A percentile compares a stretch with the other conserved stretches of the same genome.
Evolutionary conservation across 2,113 vertebrate species (phyloP).

Genomic region (Junco hyemalis): DNA sequence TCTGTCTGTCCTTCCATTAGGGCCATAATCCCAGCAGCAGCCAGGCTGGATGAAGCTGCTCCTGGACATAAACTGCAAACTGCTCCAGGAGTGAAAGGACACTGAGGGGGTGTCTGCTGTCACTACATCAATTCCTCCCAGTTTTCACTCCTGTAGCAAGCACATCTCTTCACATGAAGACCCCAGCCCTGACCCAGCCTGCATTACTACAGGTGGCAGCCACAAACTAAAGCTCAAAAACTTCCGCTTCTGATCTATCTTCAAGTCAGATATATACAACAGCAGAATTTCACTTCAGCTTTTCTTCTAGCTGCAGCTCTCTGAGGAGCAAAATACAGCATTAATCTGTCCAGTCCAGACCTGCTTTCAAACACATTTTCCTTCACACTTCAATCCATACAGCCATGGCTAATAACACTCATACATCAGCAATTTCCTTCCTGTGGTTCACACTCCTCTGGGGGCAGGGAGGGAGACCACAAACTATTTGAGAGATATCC

Average conservation of each 20-base stretch:
- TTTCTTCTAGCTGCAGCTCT: not conserved
- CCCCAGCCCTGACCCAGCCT: not conserved
- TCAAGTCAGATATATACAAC: not conserved
- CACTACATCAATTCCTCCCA: not conserved
- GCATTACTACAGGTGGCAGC: not conserved
- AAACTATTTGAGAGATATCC: not conserved
- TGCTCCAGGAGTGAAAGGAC: not conserved
- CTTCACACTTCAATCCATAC: not conserved
- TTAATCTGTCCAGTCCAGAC: not conserved
- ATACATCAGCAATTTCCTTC: not conserved
- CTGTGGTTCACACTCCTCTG: not conserved
- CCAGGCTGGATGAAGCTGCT: not conserved
- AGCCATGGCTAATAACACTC: not conserved
- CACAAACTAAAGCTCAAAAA: not conserved
- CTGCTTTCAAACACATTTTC: not conserved
- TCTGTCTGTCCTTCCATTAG: not conserved
- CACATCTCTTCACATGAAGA: not conserved
- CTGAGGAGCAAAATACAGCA: not conserved
- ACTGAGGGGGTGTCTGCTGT: not conserved
- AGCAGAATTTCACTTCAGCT: not conserved
- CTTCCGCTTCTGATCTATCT: not conserved
- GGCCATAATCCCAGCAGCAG: not conserved
- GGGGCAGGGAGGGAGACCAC: not conserved
- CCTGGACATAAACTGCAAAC: not conserved
- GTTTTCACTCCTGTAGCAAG: not conserved